These are phyloP conservation scores for Sarcophilus harrisii DNA, from an alignment of 2,797 vertebrate species.

Conservation along the genomic window DNA sequence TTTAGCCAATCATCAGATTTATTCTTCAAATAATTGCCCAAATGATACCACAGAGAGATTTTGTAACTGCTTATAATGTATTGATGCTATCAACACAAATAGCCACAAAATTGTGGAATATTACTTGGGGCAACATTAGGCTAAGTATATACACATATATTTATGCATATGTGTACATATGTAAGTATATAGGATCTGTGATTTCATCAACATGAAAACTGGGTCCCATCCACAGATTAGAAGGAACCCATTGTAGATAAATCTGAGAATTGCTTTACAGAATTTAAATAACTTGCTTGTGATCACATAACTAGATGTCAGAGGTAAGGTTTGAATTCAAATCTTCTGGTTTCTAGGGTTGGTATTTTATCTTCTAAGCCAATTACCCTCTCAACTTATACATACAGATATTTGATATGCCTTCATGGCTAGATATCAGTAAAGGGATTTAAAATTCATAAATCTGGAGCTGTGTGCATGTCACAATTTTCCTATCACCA, in stretches of 20 bases:
- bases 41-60: neutral
- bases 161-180: neutral
- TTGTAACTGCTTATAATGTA: neutral
- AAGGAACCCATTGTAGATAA: neutral
- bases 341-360: neutral
- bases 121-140: neutral
- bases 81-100: neutral
- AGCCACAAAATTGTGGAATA: neutral
- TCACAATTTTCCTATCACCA: neutral
- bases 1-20: neutral
- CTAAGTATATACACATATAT: no score
- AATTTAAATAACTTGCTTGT: neutral
- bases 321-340: neutral
- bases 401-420: neutral
- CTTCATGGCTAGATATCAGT: neutral
- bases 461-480: neutral
- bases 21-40: neutral
- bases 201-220: neutral
- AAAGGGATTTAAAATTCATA: neutral
- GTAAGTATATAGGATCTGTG: neutral
- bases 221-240: neutral
- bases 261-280: neutral
- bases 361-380: neutral
- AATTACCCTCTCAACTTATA: neutral
- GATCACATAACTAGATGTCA: neutral